A percentile compares a stretch with the other conserved stretches of the same genome.
Conservation (phyloP, 2,797 vertebrate species). For the Morelia viridis region DNA sequence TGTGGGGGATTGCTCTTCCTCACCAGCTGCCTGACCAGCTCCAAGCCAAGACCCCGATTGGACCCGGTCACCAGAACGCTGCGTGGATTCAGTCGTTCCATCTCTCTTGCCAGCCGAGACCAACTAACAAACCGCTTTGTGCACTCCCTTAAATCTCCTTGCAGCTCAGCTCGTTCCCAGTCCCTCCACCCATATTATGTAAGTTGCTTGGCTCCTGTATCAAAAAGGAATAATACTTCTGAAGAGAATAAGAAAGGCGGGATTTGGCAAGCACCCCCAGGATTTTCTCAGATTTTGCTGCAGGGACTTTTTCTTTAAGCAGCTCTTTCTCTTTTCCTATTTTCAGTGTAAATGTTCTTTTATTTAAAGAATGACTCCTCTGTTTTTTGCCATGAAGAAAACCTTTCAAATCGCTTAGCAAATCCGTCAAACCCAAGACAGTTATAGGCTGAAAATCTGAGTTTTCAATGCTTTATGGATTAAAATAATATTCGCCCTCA, state of each 20-base stretch:
- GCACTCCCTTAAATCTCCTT: neutral
- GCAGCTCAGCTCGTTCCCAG: neutral
- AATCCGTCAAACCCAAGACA: neutral
- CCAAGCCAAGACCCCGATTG: slow-evolving; percentile 72
- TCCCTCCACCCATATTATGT: neutral
- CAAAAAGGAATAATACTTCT: neutral
- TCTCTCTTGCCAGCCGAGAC: neutral
- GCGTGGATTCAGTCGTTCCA: neutral
- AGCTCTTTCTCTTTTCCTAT: neutral
- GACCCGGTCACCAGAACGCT: slow-evolving; percentile 67
- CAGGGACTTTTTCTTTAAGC: neutral
- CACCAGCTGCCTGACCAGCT: slow-evolving; percentile 65
- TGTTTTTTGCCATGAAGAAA: neutral
- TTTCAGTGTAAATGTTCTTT: neutral
- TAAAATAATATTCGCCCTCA: neutral
- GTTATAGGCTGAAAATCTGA: neutral
- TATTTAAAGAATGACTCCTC: neutral
- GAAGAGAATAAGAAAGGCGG: neutral
- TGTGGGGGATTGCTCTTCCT: slow-evolving; percentile 9
- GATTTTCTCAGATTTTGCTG: neutral
- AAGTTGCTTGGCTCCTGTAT: neutral
- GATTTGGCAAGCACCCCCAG: neutral
- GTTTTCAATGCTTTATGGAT: neutral
- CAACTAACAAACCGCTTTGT: neutral
- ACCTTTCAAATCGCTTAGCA: neutral